Evolutionary conservation across 2,888 invertebrate species (phyloP), one percentile per base, ranked within the genome.

Genomic region (Hydraecia micacea): DNA sequence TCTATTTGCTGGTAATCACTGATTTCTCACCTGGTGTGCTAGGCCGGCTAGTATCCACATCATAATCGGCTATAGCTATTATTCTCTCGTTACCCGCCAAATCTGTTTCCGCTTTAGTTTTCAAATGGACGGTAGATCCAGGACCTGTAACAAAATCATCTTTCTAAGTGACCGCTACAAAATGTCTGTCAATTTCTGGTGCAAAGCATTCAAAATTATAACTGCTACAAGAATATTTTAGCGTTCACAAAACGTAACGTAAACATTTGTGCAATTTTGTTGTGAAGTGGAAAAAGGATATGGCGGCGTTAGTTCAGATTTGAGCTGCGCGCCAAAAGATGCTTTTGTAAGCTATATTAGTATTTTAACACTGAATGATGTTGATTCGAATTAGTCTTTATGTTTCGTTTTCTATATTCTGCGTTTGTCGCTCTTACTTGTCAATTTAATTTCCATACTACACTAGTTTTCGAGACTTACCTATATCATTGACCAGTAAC

Each of bases 401-500:
- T 18, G 5, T 18, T 18, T 18, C 36, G 25, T 36, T 52, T 52
- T 52, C 9, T 52, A 32, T 5, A 2, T 75, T 18, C n/a, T n/a
- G 4, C 0, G 6, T 25, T 49, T 25, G 9, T 32, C 5, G 2
- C 18, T 39, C 3, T 42, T 32, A 36, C 15, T 49, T 70, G 9
- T n/a, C 18, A 36, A 69, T 18, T n/a, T 36, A 0, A 21, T 49
- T 32, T 68, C 13, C 8, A 5, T 49, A 68, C 8, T 68, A 15
- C 9, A 68, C 69, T 55, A 18, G 18, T 55, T 70, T 39, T n/a
- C 2, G 1, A 67, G 8, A 28, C 70, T 86, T 15, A 96, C 97
- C 97, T 70, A 98, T 97, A 88, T 98, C 97, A 91, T 98, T 98
- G 42, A 97, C 93, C 6, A 98, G 94, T 79, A 95, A 95, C 21